A percentile compares a stretch with the other conserved stretches of the same genome.
Conservation (phyloP, 2,888 invertebrate species). For the Sesia bembeciformis region DNA sequence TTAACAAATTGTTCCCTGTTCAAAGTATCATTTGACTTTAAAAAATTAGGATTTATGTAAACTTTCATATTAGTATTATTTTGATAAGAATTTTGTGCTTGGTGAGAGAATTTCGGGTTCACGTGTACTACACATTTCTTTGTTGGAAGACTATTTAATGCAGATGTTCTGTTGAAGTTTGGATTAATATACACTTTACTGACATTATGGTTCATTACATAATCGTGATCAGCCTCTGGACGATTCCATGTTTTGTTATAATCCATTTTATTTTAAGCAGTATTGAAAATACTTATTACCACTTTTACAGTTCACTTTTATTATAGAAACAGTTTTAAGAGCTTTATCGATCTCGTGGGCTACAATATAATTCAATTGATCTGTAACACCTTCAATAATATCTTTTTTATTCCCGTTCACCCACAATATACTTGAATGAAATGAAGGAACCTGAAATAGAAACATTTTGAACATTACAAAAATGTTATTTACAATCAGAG, state of each 20-base stretch:
- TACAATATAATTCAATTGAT: constrained; percentile 57
- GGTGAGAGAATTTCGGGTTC: constrained; percentile 38
- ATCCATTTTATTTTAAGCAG: constrained; percentile 41
- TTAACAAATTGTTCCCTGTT: neutral
- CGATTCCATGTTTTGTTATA: neutral
- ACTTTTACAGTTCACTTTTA: constrained; percentile 79
- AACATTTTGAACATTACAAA: constrained; percentile 4
- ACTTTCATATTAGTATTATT: constrained; percentile 30
- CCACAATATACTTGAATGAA: constrained; percentile 91
- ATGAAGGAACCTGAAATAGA: constrained; percentile 82
- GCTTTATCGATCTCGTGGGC: constrained; percentile 38
- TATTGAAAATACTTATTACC: constrained; percentile 83
- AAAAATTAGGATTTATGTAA: constrained; percentile 67
- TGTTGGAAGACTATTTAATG: constrained; percentile 4
- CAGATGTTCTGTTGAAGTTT: constrained; percentile 38
- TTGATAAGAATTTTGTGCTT: constrained; percentile 3
- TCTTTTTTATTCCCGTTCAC: constrained; percentile 78
- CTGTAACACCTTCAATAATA: constrained; percentile 56
- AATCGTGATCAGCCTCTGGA: too few species aligned
- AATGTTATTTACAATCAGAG: too few species aligned
- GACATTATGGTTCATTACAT: neutral
- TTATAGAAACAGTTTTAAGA: constrained; percentile 62
- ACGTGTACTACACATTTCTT: constrained; percentile 29
- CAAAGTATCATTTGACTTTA: constrained; percentile 13
- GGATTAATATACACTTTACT: constrained; percentile 58